phyloP scores from a whole-genome alignment of 2,113 vertebrate species.

The Onychostoma macrolepis region DNA sequence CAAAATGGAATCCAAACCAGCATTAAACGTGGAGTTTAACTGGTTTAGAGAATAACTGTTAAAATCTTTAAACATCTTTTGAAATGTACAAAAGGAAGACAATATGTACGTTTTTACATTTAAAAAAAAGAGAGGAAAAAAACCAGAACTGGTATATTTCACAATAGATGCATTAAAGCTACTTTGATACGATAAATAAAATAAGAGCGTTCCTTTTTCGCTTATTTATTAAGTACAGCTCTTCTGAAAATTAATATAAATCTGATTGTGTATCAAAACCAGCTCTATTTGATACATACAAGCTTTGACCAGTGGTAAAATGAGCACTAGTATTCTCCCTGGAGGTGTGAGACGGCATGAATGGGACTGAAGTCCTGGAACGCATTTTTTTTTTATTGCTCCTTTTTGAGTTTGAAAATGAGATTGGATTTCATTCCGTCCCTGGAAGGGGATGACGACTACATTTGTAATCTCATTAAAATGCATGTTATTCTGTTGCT shows the following conservation, averaged over 20 bases:
- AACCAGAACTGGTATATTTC: neutral
- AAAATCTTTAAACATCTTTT: neutral
- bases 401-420: conserved; percentile 31
- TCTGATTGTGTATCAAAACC: neutral
- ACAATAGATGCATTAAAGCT: neutral
- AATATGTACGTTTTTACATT: neutral
- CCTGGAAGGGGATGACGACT: conserved; percentile 40
- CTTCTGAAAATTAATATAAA: neutral
- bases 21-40: neutral
- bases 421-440: conserved; percentile 36
- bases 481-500: conserved; percentile 47
- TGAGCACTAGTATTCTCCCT: conserved; percentile 20
- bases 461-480: conserved; percentile 48
- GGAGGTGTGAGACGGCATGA: neutral
- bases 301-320: neutral
- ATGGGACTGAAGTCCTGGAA: neutral
- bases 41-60: neutral
- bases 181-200: neutral
- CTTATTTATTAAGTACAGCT: neutral
- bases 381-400: conserved; percentile 6
- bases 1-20: neutral
- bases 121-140: neutral
- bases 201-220: neutral
- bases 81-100: neutral
- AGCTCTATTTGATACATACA: neutral